These are phyloP conservation scores for Alloscopus bannaensis DNA, from an alignment of 2,888 invertebrate genomes.

Conservation along the genomic window DNA sequence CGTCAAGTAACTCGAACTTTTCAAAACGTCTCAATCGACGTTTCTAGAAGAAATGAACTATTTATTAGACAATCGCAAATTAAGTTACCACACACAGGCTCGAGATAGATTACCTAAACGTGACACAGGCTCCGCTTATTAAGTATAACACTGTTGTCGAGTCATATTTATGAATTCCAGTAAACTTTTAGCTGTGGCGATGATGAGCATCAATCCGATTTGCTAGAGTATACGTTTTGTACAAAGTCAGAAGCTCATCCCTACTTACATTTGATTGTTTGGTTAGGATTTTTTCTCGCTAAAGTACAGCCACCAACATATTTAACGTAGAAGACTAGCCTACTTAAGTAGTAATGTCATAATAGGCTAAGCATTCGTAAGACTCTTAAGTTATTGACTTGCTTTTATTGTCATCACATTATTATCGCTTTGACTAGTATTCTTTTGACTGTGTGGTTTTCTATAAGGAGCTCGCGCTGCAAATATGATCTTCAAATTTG, in stretches of 20 bases:
- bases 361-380: conserved; percentile 65
- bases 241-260: conserved; percentile 25
- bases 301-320: not conserved
- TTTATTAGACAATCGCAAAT: too few species aligned
- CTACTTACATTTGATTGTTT: conserved; percentile 32
- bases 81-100: too few species aligned
- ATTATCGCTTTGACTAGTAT: conserved; percentile 30
- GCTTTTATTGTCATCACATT: conserved; percentile 64
- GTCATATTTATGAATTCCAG: too few species aligned
- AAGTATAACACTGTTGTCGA: too few species aligned
- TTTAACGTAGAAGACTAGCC: conserved; percentile 41
- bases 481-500: not conserved
- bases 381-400: conserved; percentile 66
- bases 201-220: too few species aligned
- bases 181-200: too few species aligned
- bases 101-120: conserved; percentile 24
- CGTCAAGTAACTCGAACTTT: too few species aligned
- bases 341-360: conserved; percentile 65
- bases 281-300: conserved; percentile 47
- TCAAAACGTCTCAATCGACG: too few species aligned
- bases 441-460: not conserved
- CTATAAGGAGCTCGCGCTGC: not conserved
- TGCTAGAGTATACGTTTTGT: too few species aligned
- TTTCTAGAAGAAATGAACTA: too few species aligned
- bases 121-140: too few species aligned